Evolutionary conservation across 2,888 invertebrate species (phyloP).

Genomic region (Archips xylosteana): DNA sequence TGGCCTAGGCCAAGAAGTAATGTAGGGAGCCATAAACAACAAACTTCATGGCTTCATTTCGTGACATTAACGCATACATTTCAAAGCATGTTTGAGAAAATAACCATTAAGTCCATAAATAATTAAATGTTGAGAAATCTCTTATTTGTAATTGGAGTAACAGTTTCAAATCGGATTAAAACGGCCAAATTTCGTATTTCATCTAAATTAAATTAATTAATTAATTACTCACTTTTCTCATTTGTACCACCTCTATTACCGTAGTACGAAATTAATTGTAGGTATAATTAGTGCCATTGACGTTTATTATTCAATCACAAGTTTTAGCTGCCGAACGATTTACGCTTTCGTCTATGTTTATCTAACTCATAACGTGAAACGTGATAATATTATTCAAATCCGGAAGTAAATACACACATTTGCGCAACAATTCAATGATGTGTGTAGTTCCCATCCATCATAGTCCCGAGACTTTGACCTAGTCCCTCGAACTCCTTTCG

Average conservation of each 20-base stretch:
- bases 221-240: background rate
- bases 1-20: no score
- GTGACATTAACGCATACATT: no score
- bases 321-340: background rate
- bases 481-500: background rate
- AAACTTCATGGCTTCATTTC: no score
- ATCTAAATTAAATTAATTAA: background rate
- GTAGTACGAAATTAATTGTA: background rate
- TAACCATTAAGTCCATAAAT: no score
- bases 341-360: background rate
- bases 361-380: no score
- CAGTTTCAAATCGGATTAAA: background rate
- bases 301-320: background rate
- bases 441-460: slow-evolving; percentile 3
- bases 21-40: no score
- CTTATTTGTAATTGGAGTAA: background rate
- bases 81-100: no score
- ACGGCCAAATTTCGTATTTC: background rate
- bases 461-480: background rate
- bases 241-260: background rate
- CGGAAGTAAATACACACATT: background rate
- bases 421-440: background rate
- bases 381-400: no score
- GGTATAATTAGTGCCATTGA: background rate
- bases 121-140: background rate